Conservation (phyloP, 2,888 invertebrate species). For the Prosapia bicincta region DNA sequence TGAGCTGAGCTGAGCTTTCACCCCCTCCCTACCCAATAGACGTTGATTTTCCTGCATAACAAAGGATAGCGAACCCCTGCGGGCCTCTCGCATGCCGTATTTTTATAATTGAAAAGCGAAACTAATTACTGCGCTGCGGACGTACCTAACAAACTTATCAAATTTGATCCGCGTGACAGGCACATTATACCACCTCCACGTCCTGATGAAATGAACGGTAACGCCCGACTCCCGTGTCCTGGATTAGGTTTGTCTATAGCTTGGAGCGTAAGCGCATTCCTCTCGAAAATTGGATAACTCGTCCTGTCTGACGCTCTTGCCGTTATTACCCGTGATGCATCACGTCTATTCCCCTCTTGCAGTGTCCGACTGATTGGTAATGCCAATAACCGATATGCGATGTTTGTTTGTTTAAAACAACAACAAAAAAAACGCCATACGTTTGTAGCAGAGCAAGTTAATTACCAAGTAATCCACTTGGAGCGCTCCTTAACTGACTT, state of each 20-base stretch:
- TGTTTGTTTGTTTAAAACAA: conserved; percentile 16
- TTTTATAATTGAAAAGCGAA: conserved; percentile 25
- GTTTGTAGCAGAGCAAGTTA: conserved; percentile 13
- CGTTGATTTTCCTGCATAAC: conserved; percentile 2
- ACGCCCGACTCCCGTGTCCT: conserved; percentile 12
- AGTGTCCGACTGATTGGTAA: conserved; percentile 11
- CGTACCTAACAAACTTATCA: conserved; percentile 20
- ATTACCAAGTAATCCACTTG: conserved; percentile 18
- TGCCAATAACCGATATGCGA: conserved; percentile 20
- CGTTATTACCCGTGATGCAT: conserved; percentile 18
- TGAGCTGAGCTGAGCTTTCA: neutral
- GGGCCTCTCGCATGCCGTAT: neutral
- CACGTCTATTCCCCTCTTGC: conserved; percentile 18
- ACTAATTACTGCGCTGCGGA: conserved; percentile 13
- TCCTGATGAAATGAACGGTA: conserved; percentile 18
- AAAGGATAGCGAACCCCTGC: neutral
- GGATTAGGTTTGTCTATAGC: conserved; percentile 19
- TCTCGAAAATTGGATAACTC: conserved; percentile 27
- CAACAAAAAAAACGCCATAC: neutral
- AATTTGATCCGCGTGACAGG: conserved; percentile 6
- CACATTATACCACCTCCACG: neutral
- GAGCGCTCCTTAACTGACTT: conserved; percentile 24
- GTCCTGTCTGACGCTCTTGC: conserved; percentile 19
- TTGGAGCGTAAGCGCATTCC: neutral
- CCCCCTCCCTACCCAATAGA: neutral